Base-by-base conservation (phyloP, 2,888 invertebrate species). In the Oxytorus armatus region DNA sequence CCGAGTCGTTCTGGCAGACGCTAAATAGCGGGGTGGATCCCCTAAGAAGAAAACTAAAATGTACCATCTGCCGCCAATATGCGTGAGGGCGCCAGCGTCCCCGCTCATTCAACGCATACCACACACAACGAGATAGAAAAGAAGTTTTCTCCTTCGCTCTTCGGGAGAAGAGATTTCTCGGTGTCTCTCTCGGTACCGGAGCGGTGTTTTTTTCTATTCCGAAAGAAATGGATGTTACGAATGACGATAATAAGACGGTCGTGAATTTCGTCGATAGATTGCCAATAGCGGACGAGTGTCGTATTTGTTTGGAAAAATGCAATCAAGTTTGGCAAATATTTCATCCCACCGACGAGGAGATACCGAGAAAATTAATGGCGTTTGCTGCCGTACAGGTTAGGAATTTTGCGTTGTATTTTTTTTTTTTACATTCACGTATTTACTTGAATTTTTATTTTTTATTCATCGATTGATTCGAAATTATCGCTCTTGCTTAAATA, bases 371-470 rank as follows among this genome's bases (percentile, higher is more conserved):
- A 83, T 82, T 90, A 66, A 89, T 89, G 89, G 88, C 88, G 42
- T 85, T 89, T 68, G 90, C 89, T 75, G 86, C 88, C 8, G 88
- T 90, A 66, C 88, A 90, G 90, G 90, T 90, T 90, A 90, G 87
- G 70, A 77, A 68, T 61, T 25, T 10, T 70, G 11, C 49, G 7
- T 55, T 57, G 29, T 25, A 57, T 33, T 18, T 65, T 42, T 23
- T 42, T 23, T 1, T 18, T 3, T n/a, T n/a, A n/a, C n/a, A n/a
- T n/a, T n/a, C n/a, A n/a, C n/a, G n/a, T n/a, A n/a, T n/a, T n/a
- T n/a, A n/a, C n/a, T n/a, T n/a, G n/a, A n/a, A n/a, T n/a, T n/a
- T n/a, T n/a, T n/a, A n/a, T n/a, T n/a, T n/a, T n/a, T n/a, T n/a
- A n/a, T n/a, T n/a, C n/a, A n/a, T n/a, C n/a, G n/a, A n/a, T 39